Evolutionary conservation across 1,140 invertebrate species (phyloP).

Genomic region (Neodiprion virginianus): DNA sequence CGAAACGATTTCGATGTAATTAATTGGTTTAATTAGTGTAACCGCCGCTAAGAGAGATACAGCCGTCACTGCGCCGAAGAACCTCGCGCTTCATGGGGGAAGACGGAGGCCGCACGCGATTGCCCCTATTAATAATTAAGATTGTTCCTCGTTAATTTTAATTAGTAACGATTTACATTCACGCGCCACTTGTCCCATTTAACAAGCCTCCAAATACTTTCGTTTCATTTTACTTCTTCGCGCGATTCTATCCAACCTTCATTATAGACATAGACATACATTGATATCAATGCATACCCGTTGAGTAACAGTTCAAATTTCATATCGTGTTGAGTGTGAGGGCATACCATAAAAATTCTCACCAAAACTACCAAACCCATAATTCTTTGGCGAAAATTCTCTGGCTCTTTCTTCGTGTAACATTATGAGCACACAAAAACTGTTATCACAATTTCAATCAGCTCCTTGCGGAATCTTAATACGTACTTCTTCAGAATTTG

Average conservation of each 20-base stretch:
- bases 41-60: not conserved
- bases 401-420: too few species aligned
- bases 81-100: not conserved
- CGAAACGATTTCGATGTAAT: conserved; percentile 13
- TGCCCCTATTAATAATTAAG: conserved; percentile 15
- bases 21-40: conserved; percentile 17
- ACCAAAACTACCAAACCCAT: not conserved
- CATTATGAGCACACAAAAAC: too few species aligned
- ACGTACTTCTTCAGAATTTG: too few species aligned
- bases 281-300: too few species aligned
- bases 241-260: not conserved
- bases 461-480: too few species aligned
- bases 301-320: not conserved
- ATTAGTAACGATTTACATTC: conserved; percentile 16
- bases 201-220: conserved; percentile 9
- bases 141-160: conserved; percentile 17
- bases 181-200: conserved; percentile 5
- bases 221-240: conserved; percentile 4
- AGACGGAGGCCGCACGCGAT: conserved; percentile 4
- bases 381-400: not conserved
- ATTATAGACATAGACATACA: not conserved
- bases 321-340: not conserved
- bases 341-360: not conserved
- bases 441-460: too few species aligned
- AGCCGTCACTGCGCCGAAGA: not conserved